Percentiles rank a stretch among this genome's conserved stretches.
Conservation (phyloP, 2,113 vertebrate species). For the Anseranas semipalmata region DNA sequence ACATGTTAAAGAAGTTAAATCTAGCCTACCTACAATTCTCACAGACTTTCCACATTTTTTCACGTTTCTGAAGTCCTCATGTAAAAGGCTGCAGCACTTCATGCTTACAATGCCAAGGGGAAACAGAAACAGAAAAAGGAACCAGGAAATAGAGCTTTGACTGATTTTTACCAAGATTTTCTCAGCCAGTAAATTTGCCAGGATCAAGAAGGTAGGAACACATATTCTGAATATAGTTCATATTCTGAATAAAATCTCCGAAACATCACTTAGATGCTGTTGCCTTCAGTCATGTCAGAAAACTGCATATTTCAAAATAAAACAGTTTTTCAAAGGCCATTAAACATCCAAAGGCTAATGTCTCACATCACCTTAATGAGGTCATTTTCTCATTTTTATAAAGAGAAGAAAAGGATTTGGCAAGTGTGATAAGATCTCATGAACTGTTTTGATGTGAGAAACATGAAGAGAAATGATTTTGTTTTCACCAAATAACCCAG, state of each 20-base stretch:
- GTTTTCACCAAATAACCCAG: background rate
- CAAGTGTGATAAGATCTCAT: background rate
- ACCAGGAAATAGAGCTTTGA: background rate
- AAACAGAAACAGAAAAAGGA: background rate
- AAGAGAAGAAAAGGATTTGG: background rate
- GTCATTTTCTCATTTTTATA: background rate
- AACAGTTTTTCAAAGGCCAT: background rate
- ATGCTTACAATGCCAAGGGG: slow-evolving; percentile 34
- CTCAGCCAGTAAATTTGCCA: background rate
- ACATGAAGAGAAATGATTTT: background rate
- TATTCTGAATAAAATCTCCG: background rate
- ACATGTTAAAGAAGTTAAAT: slow-evolving; percentile 49
- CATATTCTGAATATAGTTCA: background rate
- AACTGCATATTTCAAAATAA: background rate
- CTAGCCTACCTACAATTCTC: slow-evolving; percentile 25
- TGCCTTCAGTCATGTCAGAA: background rate
- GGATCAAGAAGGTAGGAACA: background rate
- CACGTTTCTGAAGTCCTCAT: slow-evolving; percentile 26
- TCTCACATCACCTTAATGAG: background rate
- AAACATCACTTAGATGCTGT: background rate
- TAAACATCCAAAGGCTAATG: background rate
- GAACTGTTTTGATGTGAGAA: background rate
- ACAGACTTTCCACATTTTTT: slow-evolving; percentile 42
- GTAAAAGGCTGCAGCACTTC: slow-evolving; percentile 11
- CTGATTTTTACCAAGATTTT: background rate